Evolutionary conservation across 1,140 invertebrate species (phyloP).

Genomic region (Bombyx mandarina): DNA sequence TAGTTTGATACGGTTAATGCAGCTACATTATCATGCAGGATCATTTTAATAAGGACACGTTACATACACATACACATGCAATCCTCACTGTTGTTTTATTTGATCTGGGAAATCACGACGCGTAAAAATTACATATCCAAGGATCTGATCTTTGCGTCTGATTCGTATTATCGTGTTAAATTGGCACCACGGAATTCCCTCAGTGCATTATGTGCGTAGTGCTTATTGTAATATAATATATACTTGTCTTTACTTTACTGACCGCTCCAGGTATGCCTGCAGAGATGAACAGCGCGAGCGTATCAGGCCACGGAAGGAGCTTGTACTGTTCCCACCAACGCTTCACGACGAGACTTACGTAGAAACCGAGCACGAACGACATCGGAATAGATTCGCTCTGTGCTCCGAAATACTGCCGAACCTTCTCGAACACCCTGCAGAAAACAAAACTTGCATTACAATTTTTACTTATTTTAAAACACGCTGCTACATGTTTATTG

Average conservation of each 20-base stretch:
- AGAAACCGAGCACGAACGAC: constrained; percentile 95
- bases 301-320: constrained; percentile 92
- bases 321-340: constrained; percentile 95
- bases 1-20: no score
- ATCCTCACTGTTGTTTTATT: no score
- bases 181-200: no score
- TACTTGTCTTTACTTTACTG: constrained; percentile 71
- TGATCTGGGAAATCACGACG: no score
- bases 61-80: no score
- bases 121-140: no score
- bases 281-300: constrained; percentile 89
- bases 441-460: constrained; percentile 22
- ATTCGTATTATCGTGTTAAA: no score
- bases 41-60: no score
- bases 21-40: no score
- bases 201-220: background rate
- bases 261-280: constrained; percentile 92
- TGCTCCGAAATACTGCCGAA: constrained; percentile 83
- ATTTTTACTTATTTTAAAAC: background rate
- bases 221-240: constrained; percentile 5
- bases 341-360: constrained; percentile 91
- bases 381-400: constrained; percentile 90
- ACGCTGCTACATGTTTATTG: no score
- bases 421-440: constrained; percentile 84
- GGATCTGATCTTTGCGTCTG: no score